Evolutionary conservation across 2,888 invertebrate genomes (phyloP).

Genomic region (Mesoligia furuncula): DNA sequence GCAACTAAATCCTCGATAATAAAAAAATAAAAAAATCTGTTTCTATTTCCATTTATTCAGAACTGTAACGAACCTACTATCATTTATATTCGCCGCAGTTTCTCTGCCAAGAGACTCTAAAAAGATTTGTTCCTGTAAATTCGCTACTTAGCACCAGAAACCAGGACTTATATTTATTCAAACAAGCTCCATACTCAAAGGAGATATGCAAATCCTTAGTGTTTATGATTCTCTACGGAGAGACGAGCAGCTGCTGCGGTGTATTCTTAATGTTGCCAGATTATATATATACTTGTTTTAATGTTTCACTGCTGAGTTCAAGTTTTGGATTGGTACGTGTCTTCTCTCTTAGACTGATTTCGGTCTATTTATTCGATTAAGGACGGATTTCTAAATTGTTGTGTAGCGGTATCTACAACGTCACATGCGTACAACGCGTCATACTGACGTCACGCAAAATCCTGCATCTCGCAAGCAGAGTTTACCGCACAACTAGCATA

Average conservation of each 20-base stretch:
- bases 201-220: constrained; percentile 60
- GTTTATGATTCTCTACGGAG: constrained; percentile 54
- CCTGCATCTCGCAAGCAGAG: too few species aligned
- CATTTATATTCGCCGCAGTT: background rate
- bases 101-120: background rate
- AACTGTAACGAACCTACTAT: background rate
- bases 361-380: too few species aligned
- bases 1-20: too few species aligned
- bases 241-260: constrained; percentile 26
- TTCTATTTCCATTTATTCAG: too few species aligned
- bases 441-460: too few species aligned
- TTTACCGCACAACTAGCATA: too few species aligned
- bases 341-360: too few species aligned
- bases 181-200: constrained; percentile 58
- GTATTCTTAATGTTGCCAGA: constrained; percentile 34
- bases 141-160: constrained; percentile 29
- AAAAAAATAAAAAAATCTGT: too few species aligned
- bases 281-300: constrained; percentile 13
- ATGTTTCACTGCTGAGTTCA: background rate
- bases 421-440: too few species aligned
- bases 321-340: too few species aligned
- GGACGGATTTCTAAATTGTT: too few species aligned
- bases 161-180: constrained; percentile 52
- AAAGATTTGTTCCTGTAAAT: constrained; percentile 48
- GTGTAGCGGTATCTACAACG: too few species aligned